phyloP scores from a whole-genome alignment of 2,888 invertebrate genomes.

The Xestoiulus laeticollis region DNA sequence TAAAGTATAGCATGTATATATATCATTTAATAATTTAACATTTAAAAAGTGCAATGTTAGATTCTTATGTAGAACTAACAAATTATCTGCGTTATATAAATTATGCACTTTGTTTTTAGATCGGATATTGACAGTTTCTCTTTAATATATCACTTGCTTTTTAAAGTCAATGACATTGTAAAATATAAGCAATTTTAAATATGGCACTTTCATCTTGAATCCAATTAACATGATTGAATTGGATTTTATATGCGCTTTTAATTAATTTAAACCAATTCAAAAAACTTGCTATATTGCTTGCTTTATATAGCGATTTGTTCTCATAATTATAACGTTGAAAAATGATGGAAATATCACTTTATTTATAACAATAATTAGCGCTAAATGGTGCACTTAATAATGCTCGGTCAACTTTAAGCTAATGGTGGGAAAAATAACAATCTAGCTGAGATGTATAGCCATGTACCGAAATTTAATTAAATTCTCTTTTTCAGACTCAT shows the following conservation, averaged over 20 bases:
- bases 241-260: background rate
- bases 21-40: too few species aligned
- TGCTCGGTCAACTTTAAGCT: background rate
- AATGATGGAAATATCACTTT: background rate
- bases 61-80: too few species aligned
- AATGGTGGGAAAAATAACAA: background rate
- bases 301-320: background rate
- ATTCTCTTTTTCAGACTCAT: background rate
- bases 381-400: background rate
- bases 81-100: too few species aligned
- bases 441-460: background rate
- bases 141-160: too few species aligned
- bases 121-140: too few species aligned
- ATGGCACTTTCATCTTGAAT: background rate
- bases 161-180: too few species aligned
- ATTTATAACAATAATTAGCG: background rate
- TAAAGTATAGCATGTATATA: too few species aligned
- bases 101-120: too few species aligned
- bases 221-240: background rate
- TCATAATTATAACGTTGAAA: slow-evolving; percentile 3
- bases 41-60: too few species aligned
- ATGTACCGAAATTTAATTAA: slow-evolving; percentile 20
- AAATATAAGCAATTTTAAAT: background rate
- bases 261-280: background rate
- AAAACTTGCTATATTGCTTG: background rate